Conservation (phyloP, 2,113 vertebrate species). For the Alaudala cheleensis region DNA sequence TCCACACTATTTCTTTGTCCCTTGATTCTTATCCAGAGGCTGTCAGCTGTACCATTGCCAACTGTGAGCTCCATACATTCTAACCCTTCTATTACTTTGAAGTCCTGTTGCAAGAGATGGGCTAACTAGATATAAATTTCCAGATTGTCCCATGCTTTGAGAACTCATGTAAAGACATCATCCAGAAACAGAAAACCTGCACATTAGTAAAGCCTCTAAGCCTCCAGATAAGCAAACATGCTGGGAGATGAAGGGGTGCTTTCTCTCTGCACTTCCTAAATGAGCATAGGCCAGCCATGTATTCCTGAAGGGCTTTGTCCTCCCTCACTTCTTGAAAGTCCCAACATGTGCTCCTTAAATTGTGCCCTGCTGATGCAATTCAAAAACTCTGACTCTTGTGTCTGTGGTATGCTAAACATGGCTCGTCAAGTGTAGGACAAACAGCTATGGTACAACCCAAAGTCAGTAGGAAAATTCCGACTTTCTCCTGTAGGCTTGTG, state of each 20-base stretch:
- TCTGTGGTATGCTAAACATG: not conserved
- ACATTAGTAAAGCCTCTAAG: not conserved
- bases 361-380: not conserved
- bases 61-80: not conserved
- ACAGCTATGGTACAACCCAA: not conserved
- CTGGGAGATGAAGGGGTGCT: not conserved
- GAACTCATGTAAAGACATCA: not conserved
- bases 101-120: not conserved
- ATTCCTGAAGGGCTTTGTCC: not conserved
- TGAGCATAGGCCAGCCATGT: not conserved
- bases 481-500: not conserved
- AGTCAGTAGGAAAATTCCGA: not conserved
- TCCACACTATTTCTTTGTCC: not conserved
- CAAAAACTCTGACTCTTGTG: not conserved
- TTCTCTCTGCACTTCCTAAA: not conserved
- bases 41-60: not conserved
- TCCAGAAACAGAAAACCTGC: not conserved
- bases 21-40: not conserved
- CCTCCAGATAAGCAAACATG: not conserved
- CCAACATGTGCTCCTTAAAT: not conserved
- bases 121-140: not conserved
- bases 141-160: not conserved
- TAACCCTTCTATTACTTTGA: not conserved
- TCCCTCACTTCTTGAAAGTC: not conserved
- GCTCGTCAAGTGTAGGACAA: not conserved